phyloP scores from a whole-genome alignment of 2,113 vertebrate species.

The Clarias batrachus region DNA sequence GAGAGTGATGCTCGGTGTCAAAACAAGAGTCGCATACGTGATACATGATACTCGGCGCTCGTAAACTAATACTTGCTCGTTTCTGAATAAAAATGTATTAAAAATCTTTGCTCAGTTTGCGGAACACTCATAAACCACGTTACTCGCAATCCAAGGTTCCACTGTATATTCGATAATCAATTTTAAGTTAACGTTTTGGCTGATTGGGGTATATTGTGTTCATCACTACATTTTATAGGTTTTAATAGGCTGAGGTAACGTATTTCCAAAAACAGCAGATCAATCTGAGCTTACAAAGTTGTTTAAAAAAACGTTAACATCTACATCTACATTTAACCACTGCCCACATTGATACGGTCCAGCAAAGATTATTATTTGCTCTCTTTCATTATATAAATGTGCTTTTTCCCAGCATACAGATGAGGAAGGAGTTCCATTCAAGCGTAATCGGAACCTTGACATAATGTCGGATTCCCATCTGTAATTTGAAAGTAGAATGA shows the following conservation, averaged over 20 bases:
- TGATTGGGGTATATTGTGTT: neutral
- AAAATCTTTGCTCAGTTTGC: too few species aligned
- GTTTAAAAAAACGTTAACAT: neutral
- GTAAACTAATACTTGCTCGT: too few species aligned
- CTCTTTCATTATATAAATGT: slow-evolving; percentile 29
- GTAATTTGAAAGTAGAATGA: slow-evolving; percentile 70
- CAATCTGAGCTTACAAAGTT: neutral
- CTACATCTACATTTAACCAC: slow-evolving; percentile 27
- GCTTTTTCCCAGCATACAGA: slow-evolving; percentile 16
- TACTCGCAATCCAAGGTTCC: too few species aligned
- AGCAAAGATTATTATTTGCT: slow-evolving; percentile 14
- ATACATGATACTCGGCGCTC: too few species aligned
- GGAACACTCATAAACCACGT: too few species aligned
- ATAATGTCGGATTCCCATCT: slow-evolving; percentile 64
- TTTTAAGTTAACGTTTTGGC: too few species aligned
- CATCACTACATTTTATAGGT: neutral
- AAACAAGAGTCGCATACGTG: too few species aligned
- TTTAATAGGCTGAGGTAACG: neutral
- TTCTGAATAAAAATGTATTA: too few species aligned
- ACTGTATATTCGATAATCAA: too few species aligned
- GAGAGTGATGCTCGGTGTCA: too few species aligned
- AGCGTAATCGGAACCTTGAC: slow-evolving; percentile 43
- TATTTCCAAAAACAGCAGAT: neutral
- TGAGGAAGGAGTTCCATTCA: slow-evolving; percentile 28
- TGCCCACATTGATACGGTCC: slow-evolving; percentile 4